phyloP scores from a whole-genome alignment of 2,113 vertebrate genomes.

The Eleginops maclovinus region DNA sequence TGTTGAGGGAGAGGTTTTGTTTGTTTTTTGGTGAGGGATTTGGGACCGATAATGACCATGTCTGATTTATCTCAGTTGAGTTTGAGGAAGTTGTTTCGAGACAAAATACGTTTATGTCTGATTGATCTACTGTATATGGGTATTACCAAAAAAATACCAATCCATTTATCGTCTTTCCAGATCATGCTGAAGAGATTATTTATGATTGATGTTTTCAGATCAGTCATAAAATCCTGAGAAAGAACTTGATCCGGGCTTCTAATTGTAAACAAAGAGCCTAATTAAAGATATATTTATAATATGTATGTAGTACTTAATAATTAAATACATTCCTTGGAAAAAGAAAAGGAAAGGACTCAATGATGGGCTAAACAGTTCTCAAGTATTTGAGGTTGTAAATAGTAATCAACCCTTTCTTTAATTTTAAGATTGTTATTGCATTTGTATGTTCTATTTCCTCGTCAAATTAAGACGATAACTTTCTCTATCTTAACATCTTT shows the following conservation, averaged over 20 bases:
- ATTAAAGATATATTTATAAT: slow-evolving; percentile 15
- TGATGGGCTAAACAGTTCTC: background rate
- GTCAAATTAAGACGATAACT: background rate
- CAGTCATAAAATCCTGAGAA: slow-evolving; percentile 8
- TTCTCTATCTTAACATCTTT: no score
- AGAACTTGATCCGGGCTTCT: background rate
- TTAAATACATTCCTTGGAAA: background rate
- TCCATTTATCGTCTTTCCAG: slow-evolving; percentile 2
- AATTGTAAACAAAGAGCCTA: slow-evolving; percentile 4
- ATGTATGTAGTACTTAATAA: background rate
- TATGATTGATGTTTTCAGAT: slow-evolving; percentile 11
- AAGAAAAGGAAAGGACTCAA: background rate
- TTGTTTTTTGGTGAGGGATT: no score
- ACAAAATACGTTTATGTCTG: slow-evolving; percentile 35
- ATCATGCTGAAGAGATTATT: background rate
- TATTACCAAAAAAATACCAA: slow-evolving; percentile 13
- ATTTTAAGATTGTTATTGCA: background rate
- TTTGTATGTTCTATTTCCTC: background rate
- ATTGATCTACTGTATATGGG: slow-evolving; percentile 19
- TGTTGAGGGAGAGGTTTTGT: no score
- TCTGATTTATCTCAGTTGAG: no score
- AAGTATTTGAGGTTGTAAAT: background rate
- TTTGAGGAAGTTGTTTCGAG: background rate
- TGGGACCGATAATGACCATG: no score
- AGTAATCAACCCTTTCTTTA: background rate